Conservation (phyloP, 2,797 vertebrate species). For the Toxotes lorentzi region DNA sequence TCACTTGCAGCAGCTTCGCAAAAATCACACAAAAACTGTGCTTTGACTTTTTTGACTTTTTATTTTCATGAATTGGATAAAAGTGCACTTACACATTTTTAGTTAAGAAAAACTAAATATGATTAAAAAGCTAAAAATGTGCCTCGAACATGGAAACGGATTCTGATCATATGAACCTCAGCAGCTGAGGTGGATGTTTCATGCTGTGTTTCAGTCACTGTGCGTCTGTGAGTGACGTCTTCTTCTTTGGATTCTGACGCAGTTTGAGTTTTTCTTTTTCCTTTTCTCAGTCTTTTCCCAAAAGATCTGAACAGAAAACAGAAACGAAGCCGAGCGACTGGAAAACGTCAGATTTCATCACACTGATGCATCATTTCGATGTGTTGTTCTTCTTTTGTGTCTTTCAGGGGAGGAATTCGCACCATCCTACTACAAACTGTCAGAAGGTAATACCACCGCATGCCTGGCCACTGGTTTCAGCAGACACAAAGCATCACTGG, state of each 20-base stretch:
- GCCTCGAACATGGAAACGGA: too few species aligned
- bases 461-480: conserved; percentile 81
- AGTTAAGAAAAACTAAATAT: too few species aligned
- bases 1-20: too few species aligned
- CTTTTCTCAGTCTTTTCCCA: neutral
- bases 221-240: conserved; percentile 10
- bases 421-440: conserved; percentile 43
- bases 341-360: too few species aligned
- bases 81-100: neutral
- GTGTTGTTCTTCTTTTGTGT: conserved; percentile 15
- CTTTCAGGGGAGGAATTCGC: neutral
- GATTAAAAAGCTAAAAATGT: too few species aligned
- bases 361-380: neutral
- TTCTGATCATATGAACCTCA: too few species aligned
- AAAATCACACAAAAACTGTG: neutral
- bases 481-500: accelerated
- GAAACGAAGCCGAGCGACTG: too few species aligned
- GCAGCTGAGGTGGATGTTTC: neutral
- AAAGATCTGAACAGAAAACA: neutral
- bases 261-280: neutral
- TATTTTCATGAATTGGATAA: neutral
- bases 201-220: conserved; percentile 2
- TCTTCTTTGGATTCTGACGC: neutral
- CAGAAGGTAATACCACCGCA: accelerated
- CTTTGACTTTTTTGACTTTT: too few species aligned